A percentile compares a stretch with the other conserved stretches of the same genome.
phyloP scores from a whole-genome alignment of 92 coral and sea anemone species.

The Heliopora coerulea region DNA sequence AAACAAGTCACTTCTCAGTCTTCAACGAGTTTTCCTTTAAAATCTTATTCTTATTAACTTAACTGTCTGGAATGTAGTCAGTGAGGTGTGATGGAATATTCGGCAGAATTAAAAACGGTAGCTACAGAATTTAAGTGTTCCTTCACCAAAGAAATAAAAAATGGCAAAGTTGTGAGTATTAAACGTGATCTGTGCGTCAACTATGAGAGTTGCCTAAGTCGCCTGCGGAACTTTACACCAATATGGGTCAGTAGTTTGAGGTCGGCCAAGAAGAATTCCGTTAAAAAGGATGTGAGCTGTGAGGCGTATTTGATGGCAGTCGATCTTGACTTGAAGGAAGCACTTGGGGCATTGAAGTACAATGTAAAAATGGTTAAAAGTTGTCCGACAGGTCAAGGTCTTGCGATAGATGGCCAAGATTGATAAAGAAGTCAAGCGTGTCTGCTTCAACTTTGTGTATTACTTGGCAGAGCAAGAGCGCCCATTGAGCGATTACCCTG shows the following conservation, averaged over 20 bases:
- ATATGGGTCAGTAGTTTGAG: too few species aligned
- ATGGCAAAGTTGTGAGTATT: neutral
- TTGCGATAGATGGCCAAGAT: neutral
- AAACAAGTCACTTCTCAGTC: too few species aligned
- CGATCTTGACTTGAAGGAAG: conserved; percentile 1
- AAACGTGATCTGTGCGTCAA: too few species aligned
- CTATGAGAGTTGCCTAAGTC: too few species aligned
- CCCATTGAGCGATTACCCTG: conserved; percentile 16
- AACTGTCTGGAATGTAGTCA: too few species aligned
- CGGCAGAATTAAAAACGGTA: too few species aligned
- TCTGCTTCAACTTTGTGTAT: conserved; percentile 25
- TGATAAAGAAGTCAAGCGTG: conserved; percentile 1
- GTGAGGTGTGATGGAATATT: too few species aligned
- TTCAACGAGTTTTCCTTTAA: too few species aligned
- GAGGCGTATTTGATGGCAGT: neutral
- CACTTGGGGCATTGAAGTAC: neutral
- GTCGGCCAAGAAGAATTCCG: too few species aligned
- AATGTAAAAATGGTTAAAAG: neutral
- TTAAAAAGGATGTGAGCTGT: neutral
- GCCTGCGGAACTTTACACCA: neutral
- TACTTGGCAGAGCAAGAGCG: conserved; percentile 18
- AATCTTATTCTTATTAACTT: too few species aligned
- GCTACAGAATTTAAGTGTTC: neutral
- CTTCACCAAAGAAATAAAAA: neutral
- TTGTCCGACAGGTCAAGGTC: neutral